Evolutionary conservation across 2,113 vertebrate species (phyloP).

Genomic region (Labrus mixtus): DNA sequence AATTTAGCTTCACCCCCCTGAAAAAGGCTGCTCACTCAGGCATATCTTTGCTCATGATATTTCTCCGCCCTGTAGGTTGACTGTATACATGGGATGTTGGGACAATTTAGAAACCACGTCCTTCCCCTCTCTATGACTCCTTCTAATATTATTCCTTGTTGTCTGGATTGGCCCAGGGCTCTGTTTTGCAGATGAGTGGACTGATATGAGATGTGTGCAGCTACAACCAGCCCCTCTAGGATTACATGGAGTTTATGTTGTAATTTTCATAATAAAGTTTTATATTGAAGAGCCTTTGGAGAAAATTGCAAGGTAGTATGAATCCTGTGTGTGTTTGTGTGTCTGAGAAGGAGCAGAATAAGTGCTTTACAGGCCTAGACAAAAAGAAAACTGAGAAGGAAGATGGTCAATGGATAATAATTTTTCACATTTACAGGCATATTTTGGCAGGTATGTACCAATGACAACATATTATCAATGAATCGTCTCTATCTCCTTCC

Average conservation of each 20-base stretch:
- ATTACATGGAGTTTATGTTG: conserved; percentile 30
- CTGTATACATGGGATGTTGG: conserved; percentile 12
- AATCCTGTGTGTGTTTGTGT: conserved; percentile 7
- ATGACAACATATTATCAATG: no score
- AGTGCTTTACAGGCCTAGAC: neutral
- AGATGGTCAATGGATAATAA: neutral
- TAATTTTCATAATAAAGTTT: conserved; percentile 50
- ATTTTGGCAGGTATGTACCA: neutral
- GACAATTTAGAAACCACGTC: conserved; percentile 39
- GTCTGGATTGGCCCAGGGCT: neutral
- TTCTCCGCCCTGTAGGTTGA: conserved; percentile 14
- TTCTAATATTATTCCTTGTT: conserved; percentile 41
- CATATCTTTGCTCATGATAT: conserved; percentile 15
- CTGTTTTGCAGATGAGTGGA: conserved; percentile 22
- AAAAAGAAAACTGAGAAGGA: neutral
- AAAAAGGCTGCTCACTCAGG: conserved; percentile 39
- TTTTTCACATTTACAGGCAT: neutral
- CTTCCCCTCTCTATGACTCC: conserved; percentile 11
- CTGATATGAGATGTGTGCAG: conserved; percentile 35
- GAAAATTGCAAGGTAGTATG: conserved; percentile 42
- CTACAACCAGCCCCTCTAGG: conserved; percentile 3
- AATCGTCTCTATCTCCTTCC: no score
- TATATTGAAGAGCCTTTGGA: conserved; percentile 35
- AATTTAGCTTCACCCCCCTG: neutral
- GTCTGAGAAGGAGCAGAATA: neutral